A percentile compares a stretch with the other conserved stretches of the same genome.
Evolutionary conservation across 2,888 invertebrate species (phyloP).

Genomic region (Synergus itoensis): DNA sequence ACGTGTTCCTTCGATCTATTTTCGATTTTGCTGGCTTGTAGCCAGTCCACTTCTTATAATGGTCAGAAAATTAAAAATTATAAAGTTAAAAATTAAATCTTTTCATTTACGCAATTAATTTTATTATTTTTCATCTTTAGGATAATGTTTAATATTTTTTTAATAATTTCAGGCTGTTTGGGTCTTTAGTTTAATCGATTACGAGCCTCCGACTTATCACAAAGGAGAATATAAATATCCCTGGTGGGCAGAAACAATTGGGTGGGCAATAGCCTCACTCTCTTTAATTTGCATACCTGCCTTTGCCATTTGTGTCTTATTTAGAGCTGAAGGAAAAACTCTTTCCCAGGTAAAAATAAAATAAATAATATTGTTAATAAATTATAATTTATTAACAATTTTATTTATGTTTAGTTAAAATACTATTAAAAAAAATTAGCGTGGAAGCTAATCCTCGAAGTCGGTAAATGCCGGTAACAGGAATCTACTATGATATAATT

Average conservation of each 20-base stretch:
- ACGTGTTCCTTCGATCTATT: conserved; percentile 87
- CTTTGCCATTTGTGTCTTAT: conserved; percentile 86
- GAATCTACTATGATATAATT: background rate
- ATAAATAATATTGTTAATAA: too few species aligned
- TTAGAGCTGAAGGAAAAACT: conserved; percentile 85
- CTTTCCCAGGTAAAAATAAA: conserved; percentile 84
- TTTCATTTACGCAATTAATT: background rate
- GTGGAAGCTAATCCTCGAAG: background rate
- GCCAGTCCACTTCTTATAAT: conserved; percentile 89
- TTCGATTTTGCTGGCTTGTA: conserved; percentile 91
- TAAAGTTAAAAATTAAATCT: background rate
- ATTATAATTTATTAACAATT: too few species aligned
- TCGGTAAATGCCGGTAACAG: background rate
- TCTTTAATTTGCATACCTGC: conserved; percentile 92
- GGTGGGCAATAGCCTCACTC: conserved; percentile 91
- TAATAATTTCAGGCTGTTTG: conserved; percentile 84
- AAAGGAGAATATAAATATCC: conserved; percentile 87
- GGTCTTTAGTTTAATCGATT: conserved; percentile 93
- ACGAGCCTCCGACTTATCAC: conserved; percentile 90
- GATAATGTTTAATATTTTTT: background rate
- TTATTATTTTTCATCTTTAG: background rate
- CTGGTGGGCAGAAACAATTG: conserved; percentile 90
- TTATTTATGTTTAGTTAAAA: too few species aligned
- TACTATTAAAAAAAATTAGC: background rate
- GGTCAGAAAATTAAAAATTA: conserved; percentile 76